These are phyloP conservation scores for Carpatolechia fugitivella DNA, from an alignment of 2,888 invertebrate species.

Conservation along the genomic window DNA sequence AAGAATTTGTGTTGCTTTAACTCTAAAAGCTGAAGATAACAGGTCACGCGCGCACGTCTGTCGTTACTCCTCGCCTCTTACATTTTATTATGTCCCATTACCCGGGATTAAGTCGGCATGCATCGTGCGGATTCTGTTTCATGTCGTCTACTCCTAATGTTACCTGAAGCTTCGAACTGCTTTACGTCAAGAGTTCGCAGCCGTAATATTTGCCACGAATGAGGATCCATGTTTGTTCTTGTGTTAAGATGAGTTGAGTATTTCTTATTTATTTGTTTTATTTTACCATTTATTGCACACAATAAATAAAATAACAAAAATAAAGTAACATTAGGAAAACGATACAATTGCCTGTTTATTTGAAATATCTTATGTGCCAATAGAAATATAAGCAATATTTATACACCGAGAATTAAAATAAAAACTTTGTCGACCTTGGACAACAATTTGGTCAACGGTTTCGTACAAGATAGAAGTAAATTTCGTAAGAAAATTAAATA, in stretches of 20 bases:
- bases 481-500: too few species aligned
- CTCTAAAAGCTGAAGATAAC: conserved; percentile 57
- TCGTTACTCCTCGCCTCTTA: conserved; percentile 69
- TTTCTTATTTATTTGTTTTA: too few species aligned
- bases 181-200: background rate
- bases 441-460: too few species aligned
- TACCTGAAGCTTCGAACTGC: conserved; percentile 43
- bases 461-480: too few species aligned
- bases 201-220: background rate
- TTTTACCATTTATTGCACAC: too few species aligned
- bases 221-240: background rate
- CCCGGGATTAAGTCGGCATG: conserved; percentile 70
- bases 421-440: too few species aligned
- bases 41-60: conserved; percentile 73
- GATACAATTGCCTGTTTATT: too few species aligned
- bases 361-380: too few species aligned
- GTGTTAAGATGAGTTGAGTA: conserved; percentile 22
- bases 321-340: too few species aligned
- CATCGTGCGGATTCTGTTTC: conserved; percentile 61
- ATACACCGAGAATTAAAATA: too few species aligned
- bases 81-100: conserved; percentile 74
- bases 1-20: conserved; percentile 52
- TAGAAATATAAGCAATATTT: too few species aligned
- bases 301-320: too few species aligned
- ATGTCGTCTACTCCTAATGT: conserved; percentile 53